Evolutionary conservation across 2,113 vertebrate species (phyloP), one percentile per base, ranked within the genome.

Genomic region (Xerus inauris): DNA sequence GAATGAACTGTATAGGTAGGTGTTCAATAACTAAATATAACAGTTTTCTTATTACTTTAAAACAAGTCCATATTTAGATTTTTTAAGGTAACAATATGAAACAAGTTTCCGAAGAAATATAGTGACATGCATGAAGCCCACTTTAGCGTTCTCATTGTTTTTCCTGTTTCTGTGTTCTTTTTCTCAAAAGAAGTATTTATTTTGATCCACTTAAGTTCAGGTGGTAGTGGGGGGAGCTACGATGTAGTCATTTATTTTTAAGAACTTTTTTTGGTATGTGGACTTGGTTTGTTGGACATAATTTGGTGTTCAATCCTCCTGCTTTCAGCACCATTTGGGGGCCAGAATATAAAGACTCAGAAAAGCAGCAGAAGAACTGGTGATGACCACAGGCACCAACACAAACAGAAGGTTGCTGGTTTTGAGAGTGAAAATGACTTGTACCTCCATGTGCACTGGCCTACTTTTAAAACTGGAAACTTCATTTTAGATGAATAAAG

Each of bases 41-140:
- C 8, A 2, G 16, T 82, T 90, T 87, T 76, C 65, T 82, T 40
- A 51, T 62, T 54, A 82, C 26, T 59, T 87, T 76, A 38, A 82
- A 81, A 90, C 81, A 87, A 93, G 12, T 95, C 24, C 19, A 62
- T 75, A 47, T 90, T 81, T 93, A 62, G 24, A 38, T 51, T 51
- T 77, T 54, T 76, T 38, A 65, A 24, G 47, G 42, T 45, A 57
- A 79, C 30, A 64, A 28, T n/a, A 54, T 32, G 42, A 93, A 92
- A 45, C 42, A n/a, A 72, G 2, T 72, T 64, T 89, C 51, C 73
- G 80, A 90, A 80, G 54, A 95, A 86, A 40, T 85, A 65, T 89
- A 14, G 4, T 30, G 16, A 80, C 19, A 35, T 38, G 45, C 30
- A 72, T 9, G 75, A 79, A 45, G 45, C 42, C 64, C 24, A 26